Percentiles rank a stretch among this genome's conserved stretches.
Conservation (phyloP, 2,113 vertebrate species). For the Paradisaea rubra region DNA sequence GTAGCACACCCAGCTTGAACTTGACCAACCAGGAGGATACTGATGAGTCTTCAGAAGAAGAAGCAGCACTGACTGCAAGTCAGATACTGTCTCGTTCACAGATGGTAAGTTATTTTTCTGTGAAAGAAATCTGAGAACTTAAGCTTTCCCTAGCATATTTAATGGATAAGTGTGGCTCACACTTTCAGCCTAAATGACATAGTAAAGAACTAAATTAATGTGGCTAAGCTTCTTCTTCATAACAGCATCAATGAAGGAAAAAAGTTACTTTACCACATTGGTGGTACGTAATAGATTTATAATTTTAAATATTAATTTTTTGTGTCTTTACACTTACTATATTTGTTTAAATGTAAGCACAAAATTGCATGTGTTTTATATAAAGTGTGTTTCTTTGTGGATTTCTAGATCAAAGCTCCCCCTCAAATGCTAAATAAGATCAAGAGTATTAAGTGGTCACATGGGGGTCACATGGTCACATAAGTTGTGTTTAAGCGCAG, state of each 20-base stretch:
- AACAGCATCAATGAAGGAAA: not conserved
- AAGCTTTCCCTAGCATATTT: not conserved
- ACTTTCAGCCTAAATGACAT: not conserved
- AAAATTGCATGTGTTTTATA: not conserved
- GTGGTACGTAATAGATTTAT: not conserved
- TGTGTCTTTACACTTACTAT: not conserved
- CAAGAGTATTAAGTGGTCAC: not conserved
- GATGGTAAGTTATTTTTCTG: constrained; percentile 76
- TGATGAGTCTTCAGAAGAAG: constrained; percentile 97
- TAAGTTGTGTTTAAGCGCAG: not conserved
- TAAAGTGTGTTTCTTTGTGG: not conserved
- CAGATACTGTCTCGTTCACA: constrained; percentile 90
- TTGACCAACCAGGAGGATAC: constrained; percentile 97
- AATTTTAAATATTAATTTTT: not conserved
- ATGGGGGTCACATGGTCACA: not conserved
- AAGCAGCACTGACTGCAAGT: constrained; percentile 93
- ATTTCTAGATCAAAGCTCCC: not conserved
- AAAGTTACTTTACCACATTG: not conserved
- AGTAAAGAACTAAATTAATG: not conserved
- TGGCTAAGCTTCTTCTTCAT: not conserved
- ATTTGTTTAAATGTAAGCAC: not conserved
- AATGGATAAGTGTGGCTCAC: not conserved
- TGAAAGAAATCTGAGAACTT: not conserved
- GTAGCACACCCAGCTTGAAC: constrained; percentile 95
- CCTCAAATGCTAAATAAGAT: not conserved